Percentiles rank a stretch among this genome's conserved stretches.
Evolutionary conservation across 2,888 invertebrate genomes (phyloP).

Genomic region (Trissolcus brochymenae): DNA sequence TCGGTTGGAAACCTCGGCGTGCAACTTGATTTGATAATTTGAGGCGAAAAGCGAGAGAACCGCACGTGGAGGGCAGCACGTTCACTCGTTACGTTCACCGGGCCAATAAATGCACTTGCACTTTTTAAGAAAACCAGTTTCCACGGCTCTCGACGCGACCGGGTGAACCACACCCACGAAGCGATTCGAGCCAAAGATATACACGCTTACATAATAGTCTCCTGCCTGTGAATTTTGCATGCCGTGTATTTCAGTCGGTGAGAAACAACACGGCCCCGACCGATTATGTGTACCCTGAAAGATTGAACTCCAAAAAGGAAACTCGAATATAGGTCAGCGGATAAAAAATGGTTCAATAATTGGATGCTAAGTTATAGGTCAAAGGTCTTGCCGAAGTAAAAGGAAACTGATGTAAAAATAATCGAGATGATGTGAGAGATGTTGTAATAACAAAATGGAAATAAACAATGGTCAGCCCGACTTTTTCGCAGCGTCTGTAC

Average conservation of each 20-base stretch:
- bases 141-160: slow-evolving; percentile 42
- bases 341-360: slow-evolving; percentile 1
- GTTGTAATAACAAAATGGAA: neutral
- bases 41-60: slow-evolving; percentile 36
- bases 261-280: neutral
- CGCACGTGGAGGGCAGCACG: slow-evolving; percentile 53
- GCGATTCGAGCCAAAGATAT: slow-evolving; percentile 52
- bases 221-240: slow-evolving; percentile 30
- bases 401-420: slow-evolving; percentile 18
- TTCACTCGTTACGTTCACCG: slow-evolving; percentile 64
- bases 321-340: slow-evolving; percentile 12
- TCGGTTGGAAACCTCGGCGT: slow-evolving; percentile 11
- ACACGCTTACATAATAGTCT: slow-evolving; percentile 43
- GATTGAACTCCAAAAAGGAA: too few relatives aligned
- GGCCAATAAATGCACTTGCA: slow-evolving; percentile 71
- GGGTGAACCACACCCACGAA: slow-evolving; percentile 57
- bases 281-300: too few relatives aligned
- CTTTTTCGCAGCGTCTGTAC: neutral
- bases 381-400: slow-evolving; percentile 31
- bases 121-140: slow-evolving; percentile 68
- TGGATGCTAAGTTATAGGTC: slow-evolving; percentile 33
- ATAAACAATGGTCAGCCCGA: neutral
- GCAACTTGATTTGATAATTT: slow-evolving; percentile 45
- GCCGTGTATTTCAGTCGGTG: slow-evolving; percentile 4
- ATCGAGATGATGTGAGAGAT: neutral